Evolutionary conservation across 2,113 vertebrate genomes (phyloP).

Genomic region (Galeopterus variegatus): DNA sequence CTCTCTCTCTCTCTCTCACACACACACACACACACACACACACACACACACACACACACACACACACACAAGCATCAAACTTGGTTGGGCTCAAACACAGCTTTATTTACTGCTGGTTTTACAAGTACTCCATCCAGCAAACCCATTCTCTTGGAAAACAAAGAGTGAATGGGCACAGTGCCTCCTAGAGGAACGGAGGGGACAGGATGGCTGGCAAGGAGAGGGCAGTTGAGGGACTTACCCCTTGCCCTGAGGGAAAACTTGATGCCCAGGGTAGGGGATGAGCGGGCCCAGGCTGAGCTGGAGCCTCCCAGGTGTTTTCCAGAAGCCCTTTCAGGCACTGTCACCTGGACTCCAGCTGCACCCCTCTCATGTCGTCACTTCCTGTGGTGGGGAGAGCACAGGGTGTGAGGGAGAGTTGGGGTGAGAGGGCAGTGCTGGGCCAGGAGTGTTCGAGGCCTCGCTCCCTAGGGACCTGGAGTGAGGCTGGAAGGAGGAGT

Average conservation of each 20-base stretch:
- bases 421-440: neutral
- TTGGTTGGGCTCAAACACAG: conserved; percentile 57
- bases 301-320: neutral
- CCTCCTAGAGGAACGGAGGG: neutral
- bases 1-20: neutral
- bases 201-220: conserved; percentile 15
- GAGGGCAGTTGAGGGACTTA: conserved; percentile 47
- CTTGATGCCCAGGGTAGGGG: neutral
- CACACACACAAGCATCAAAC: neutral
- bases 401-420: neutral
- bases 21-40: neutral
- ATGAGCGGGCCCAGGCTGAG: neutral
- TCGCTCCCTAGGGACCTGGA: neutral
- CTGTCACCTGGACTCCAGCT: neutral
- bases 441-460: neutral
- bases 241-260: conserved; percentile 34
- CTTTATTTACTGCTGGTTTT: conserved; percentile 77
- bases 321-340: conserved; percentile 5
- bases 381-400: neutral
- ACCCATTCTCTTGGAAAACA: neutral
- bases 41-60: neutral
- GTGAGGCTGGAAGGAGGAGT: neutral
- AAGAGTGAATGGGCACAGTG: neutral
- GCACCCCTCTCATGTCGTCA: neutral
- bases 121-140: neutral